Percentiles rank a stretch among this genome's conserved stretches.
Conservation (phyloP, 2,113 vertebrate genomes). For the Lepus timidus region DNA sequence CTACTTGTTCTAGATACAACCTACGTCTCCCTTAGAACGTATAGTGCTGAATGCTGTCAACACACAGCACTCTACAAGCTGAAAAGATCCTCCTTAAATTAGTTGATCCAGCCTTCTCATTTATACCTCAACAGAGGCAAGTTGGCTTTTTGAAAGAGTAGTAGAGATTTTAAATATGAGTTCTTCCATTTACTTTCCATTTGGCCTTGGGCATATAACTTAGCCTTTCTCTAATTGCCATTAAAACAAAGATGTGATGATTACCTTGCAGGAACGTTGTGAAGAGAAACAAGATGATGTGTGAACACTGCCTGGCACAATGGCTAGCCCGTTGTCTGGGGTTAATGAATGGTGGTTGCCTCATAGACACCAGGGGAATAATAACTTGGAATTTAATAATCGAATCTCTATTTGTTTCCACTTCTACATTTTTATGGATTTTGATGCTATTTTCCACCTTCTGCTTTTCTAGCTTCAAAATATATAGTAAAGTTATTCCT, state of each 20-base stretch:
- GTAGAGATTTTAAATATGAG: not conserved
- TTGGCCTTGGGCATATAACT: not conserved
- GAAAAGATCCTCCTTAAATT: not conserved
- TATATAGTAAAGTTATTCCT: not conserved
- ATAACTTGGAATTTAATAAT: not conserved
- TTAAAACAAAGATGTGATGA: not conserved
- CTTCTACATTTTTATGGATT: not conserved
- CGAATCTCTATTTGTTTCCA: not conserved
- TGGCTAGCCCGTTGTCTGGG: not conserved
- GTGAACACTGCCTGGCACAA: not conserved
- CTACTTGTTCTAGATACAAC: not conserved
- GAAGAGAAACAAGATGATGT: not conserved
- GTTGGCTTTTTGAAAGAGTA: not conserved
- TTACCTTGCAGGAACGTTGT: not conserved
- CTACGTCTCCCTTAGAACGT: not conserved
- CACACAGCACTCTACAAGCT: accelerated
- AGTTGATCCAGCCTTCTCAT: not conserved
- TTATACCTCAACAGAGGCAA: not conserved
- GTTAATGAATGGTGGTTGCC: not conserved
- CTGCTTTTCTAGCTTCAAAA: not conserved
- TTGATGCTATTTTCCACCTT: not conserved
- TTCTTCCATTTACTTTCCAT: not conserved
- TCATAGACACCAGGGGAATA: not conserved
- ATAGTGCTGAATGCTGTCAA: not conserved
- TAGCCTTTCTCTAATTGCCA: not conserved